Evolutionary conservation across 2,797 vertebrate genomes (phyloP), one percentile per base, ranked within the genome.

Genomic region (Dromococcyx pavoninus): DNA sequence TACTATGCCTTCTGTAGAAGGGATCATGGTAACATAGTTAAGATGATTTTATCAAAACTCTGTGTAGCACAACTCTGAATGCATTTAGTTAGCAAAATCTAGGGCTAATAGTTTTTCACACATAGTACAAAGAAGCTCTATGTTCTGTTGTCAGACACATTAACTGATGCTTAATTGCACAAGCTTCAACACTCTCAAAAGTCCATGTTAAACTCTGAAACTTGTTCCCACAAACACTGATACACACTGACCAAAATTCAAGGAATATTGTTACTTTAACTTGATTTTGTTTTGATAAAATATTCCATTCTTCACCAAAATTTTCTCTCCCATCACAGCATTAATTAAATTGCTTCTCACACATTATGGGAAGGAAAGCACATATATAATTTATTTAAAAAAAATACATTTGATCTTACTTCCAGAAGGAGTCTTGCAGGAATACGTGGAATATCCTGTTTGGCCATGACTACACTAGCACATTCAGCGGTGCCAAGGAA

Each of bases 391-490:
- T 93, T 82, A 85, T 67, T 72, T 94, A 79, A 21, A 86, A 94
- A 90, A 91, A 86, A 94, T 53, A 84, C 66, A 91, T 90, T 93
- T 88, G 62, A 86, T 90, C 66, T 81, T 53, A 64, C n/a, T 89
- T 88, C 54, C 60, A 76, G 35, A 67, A 93, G 50, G 32, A 90
- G 56, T 44, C 71, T 91, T 89, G 74, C 23, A 91, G 90, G 60
- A 95, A 39, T 90, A 95, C 39, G 86, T 60, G 74, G 88, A 95
- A 95, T 93, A 95, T 91, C 88, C 89, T 96, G 93, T 96, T 94
- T 91, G 88, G 76, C 70, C 91, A 64, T 48, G 58, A 23, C 54
- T 91, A 51, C 80, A 69, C 65, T 88, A 89, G 85, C 24, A 88
- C 66, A 86, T 84, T 94, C 67, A 94, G 35, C 33, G 78, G 62